Evolutionary conservation across 2,888 invertebrate species (phyloP), one percentile per base, ranked within the genome.

Genomic region (Hoplodrina ambigua): DNA sequence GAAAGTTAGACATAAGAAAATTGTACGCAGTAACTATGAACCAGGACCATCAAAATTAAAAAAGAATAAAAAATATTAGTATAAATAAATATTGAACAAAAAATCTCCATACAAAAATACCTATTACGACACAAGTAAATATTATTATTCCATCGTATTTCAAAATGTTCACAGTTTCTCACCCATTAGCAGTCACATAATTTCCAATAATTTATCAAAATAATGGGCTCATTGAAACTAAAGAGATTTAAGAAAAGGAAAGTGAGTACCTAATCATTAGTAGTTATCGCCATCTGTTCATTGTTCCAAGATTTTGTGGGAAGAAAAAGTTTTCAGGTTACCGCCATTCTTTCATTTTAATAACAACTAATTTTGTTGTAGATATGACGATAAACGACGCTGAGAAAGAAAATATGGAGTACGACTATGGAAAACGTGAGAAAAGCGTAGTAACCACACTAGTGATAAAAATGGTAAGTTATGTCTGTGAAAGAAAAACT

Each of bases 281-380:
- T 44, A 66, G 53, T 67, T 11, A 76, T 76, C 71, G 55, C 44
- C 64, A 13, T 57, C 53, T 61, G 75, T 62, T 56, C 58, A 76
- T 83, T 83, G 72, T 82, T 63, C 11, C 19, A 41, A 58, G 25
- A 53, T 57, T 67, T 78, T 46, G 60, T 82, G 77, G 3, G 69
- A 76, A 83, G 61, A 64, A 69, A 71, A 59, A 55, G 52, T 69
- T 68, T 78, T 59, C 19, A 66, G 66, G 62, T 69, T 64, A 61
- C 65, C 53, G 49, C 50, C 66, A 69, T 82, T 82, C 75, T 82
- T 63, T 52, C n/a, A 19, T 66, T 56, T 64, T 75, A 82, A 74
- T 74, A 74, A 66, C 70, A 70, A 75, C 56, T 55, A 69, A 82
- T 74, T 67, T 55, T 59, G 37, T 60, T 60, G 59, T 60, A 59